Conservation (phyloP, 2,888 invertebrate genomes). For the Drosophila recens region DNA sequence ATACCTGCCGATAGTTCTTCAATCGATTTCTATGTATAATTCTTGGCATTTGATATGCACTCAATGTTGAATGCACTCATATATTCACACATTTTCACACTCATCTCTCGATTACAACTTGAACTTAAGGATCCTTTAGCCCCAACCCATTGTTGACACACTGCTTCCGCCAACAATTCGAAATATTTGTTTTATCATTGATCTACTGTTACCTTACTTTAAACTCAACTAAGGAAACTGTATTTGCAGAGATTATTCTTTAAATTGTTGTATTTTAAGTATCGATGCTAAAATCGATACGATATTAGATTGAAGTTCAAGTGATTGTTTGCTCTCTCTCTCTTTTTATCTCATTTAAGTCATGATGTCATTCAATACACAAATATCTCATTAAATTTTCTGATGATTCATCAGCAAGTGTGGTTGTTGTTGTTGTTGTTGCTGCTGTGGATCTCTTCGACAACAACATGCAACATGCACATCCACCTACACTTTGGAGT, state of each 20-base stretch:
- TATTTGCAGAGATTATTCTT: slow-evolving; percentile 4
- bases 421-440: slow-evolving; percentile 28
- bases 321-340: background rate
- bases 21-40: background rate
- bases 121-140: slow-evolving; percentile 15
- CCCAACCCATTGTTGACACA: slow-evolving; percentile 15
- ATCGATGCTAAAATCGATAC: slow-evolving; percentile 4
- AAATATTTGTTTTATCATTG: slow-evolving; percentile 42
- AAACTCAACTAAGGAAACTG: slow-evolving; percentile 2
- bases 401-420: slow-evolving; percentile 71
- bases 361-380: slow-evolving; percentile 70
- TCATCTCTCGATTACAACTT: slow-evolving; percentile 27
- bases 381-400: slow-evolving; percentile 71
- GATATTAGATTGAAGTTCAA: slow-evolving; percentile 19
- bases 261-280: background rate
- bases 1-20: background rate
- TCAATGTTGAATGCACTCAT: background rate
- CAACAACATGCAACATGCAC: slow-evolving; percentile 41
- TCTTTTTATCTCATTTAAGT: background rate
- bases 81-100: slow-evolving; percentile 5
- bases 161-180: slow-evolving; percentile 13
- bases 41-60: slow-evolving; percentile 4
- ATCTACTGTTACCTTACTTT: slow-evolving; percentile 28
- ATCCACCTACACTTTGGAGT: slow-evolving; percentile 67
- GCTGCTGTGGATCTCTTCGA: slow-evolving; percentile 29